Conservation (phyloP, 2,113 vertebrate species). For the Vidua chalybeata region DNA sequence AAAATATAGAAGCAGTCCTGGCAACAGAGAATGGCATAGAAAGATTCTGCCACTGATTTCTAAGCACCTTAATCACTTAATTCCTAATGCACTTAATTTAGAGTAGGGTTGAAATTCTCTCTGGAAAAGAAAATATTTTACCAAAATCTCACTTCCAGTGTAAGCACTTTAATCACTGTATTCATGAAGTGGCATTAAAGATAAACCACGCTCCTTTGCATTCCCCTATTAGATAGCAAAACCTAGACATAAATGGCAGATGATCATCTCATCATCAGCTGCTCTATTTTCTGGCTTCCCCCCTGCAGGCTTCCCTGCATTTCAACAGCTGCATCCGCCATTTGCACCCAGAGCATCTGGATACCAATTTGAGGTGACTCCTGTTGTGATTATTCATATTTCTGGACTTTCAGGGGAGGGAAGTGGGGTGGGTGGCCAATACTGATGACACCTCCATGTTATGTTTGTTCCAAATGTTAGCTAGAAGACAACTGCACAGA, state of each 20-base stretch:
- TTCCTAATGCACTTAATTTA: neutral
- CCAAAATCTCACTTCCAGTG: neutral
- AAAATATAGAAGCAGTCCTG: neutral
- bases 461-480: neutral
- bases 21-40: neutral
- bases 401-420: neutral
- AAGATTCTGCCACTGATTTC: neutral
- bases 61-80: neutral
- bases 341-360: neutral
- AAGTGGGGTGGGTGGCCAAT: neutral
- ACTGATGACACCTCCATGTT: neutral
- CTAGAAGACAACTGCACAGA: neutral
- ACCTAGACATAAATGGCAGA: neutral
- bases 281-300: neutral
- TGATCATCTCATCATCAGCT: neutral
- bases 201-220: neutral
- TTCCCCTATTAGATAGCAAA: neutral
- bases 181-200: neutral
- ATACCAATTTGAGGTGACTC: neutral
- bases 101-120: neutral
- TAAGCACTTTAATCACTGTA: neutral
- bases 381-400: neutral
- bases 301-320: neutral
- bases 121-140: neutral
- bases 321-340: neutral